Conservation (phyloP, 1,140 invertebrate species). For the Episyrphus balteatus region DNA sequence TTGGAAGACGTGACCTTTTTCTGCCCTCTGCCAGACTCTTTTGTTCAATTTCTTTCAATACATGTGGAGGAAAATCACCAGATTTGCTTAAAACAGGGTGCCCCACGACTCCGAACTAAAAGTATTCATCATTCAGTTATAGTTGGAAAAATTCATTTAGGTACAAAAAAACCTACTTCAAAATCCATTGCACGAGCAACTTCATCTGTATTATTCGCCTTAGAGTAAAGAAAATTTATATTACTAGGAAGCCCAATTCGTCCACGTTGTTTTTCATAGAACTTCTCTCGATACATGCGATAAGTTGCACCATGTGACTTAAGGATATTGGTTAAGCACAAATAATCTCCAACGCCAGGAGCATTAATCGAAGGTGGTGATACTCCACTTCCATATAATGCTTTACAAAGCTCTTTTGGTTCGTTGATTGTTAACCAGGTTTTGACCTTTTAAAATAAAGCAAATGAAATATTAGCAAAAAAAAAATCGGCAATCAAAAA, state of each 20-base stretch:
- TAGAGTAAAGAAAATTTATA: too few species aligned
- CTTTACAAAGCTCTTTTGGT: conserved; percentile 28
- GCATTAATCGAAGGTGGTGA: conserved; percentile 35
- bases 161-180: conserved; percentile 24
- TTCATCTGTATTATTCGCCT: conserved; percentile 37
- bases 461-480: conserved; percentile 36
- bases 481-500: too few species aligned
- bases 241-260: conserved; percentile 42
- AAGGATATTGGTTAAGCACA: conserved; percentile 42
- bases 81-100: too few species aligned
- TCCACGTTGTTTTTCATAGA: conserved; percentile 28
- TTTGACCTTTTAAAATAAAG: background rate
- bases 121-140: background rate
- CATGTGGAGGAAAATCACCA: too few species aligned
- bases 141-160: background rate
- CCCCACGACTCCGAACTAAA: too few species aligned
- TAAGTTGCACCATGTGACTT: conserved; percentile 45
- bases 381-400: conserved; percentile 31
- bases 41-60: too few species aligned
- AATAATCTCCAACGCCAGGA: conserved; percentile 38
- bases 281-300: conserved; percentile 32
- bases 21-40: too few species aligned
- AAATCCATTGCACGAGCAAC: conserved; percentile 42
- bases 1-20: too few species aligned
- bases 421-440: conserved; percentile 40